Percentiles rank a stretch among this genome's conserved stretches.
Conservation (phyloP, 2,113 vertebrate genomes). For the Microcebus tavaratra region DNA sequence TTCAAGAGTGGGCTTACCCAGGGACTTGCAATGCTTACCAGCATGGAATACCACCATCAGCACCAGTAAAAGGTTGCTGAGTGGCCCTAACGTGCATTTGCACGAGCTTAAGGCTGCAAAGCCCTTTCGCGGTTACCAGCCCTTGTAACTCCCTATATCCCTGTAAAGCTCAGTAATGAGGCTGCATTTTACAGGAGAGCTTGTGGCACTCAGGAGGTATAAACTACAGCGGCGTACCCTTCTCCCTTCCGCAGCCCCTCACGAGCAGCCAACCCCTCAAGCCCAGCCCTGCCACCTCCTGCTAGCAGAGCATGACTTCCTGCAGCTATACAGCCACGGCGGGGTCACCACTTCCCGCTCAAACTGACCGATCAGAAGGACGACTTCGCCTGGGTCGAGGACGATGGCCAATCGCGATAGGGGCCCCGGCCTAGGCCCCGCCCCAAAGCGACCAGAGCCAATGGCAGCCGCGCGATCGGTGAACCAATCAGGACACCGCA, state of each 20-base stretch:
- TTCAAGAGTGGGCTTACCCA: background rate
- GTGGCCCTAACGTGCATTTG: background rate
- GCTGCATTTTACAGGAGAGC: background rate
- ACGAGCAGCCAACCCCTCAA: rapidly evolving
- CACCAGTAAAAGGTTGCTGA: background rate
- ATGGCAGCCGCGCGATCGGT: rapidly evolving
- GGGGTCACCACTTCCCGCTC: background rate
- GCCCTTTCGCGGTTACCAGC: background rate
- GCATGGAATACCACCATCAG: background rate
- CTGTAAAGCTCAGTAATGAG: too few species aligned
- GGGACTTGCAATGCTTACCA: background rate
- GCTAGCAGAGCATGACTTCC: background rate
- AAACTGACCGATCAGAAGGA: background rate
- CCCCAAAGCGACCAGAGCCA: background rate
- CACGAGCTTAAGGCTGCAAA: background rate
- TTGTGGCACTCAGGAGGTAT: background rate
- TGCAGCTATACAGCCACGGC: too few species aligned
- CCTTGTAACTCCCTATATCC: background rate
- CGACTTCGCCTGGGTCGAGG: rapidly evolving
- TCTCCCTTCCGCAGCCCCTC: rapidly evolving
- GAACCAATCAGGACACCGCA: background rate
- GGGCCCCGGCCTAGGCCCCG: rapidly evolving
- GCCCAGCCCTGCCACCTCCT: background rate
- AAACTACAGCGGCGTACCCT: background rate
- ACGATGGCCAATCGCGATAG: background rate